Base-by-base conservation (phyloP, 2,888 invertebrate genomes). In the Taenaris catops region DNA sequence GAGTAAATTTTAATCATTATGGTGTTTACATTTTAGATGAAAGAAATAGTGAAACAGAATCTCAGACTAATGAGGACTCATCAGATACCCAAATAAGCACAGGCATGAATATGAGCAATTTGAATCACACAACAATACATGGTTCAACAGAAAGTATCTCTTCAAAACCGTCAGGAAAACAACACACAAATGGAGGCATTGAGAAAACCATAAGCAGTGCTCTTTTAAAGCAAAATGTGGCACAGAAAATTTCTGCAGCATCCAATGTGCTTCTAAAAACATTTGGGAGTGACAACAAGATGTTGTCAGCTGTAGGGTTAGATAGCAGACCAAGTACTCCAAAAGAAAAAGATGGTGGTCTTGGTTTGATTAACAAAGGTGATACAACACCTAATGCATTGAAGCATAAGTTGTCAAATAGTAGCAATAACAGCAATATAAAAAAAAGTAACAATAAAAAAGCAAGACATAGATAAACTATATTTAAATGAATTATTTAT, bases 31-130 rank as follows among this genome's bases (percentile, higher is more conserved):
- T 79, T 81, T 38, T 66, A 94, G 94, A 92, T 84, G 95, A 95
- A 67, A 90, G 93, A 58, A 93, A 94, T 63, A 96, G 95, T 75
- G 96, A 96, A 80, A 94, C 94, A 23, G 96, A 96, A 80, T 95
- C 95, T 6, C 94, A 95, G 68, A 94, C 93, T 37, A 91, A 91
- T 81, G 91, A 94, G 72, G 91, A 93, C 75, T 91, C 92, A 42
- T 90, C 91, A 58, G 90, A 93, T 67, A 89, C 92, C 67, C 89
- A 92, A 87, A 86, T 90, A 20, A 88, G 86, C 43, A 58, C 86
- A 19, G 68, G 70, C 19, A 50, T 80, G 25, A 88, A 81, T 42
- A 80, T 88, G 46, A 68, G 76, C 32, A 73, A 58, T 46, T 54
- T 84, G 29, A 86, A 87, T 46, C 86, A 84, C 40, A 86, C 86